Conservation (phyloP, 2,888 invertebrate species). For the Ornithoptera priamus region DNA sequence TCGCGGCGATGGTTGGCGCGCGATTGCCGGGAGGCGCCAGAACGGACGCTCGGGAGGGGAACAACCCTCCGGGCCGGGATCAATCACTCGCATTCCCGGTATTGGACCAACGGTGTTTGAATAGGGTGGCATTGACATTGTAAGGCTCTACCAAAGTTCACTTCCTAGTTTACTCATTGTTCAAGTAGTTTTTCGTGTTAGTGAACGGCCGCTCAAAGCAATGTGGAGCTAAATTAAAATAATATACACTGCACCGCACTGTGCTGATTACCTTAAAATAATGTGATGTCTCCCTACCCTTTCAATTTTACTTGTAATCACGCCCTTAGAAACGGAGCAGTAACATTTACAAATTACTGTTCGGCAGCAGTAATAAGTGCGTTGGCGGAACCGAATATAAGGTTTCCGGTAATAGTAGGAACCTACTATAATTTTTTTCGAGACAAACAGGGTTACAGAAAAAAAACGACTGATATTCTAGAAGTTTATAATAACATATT, state of each 20-base stretch:
- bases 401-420: too few species aligned
- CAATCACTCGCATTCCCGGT: conserved; percentile 56
- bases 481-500: conserved; percentile 62
- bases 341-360: too few species aligned
- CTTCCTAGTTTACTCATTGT: conserved; percentile 19
- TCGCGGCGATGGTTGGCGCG: conserved; percentile 74
- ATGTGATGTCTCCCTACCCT: too few species aligned
- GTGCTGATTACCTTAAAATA: too few species aligned
- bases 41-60: conserved; percentile 60
- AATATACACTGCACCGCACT: too few species aligned
- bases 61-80: conserved; percentile 64
- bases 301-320: too few species aligned
- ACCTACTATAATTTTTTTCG: neutral
- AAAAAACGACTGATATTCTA: conserved; percentile 63
- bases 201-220: neutral
- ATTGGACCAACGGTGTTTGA: conserved; percentile 50
- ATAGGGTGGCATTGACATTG: conserved; percentile 50
- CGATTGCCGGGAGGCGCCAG: conserved; percentile 61
- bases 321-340: too few species aligned
- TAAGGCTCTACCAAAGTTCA: conserved; percentile 25
- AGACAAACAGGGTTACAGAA: conserved; percentile 33
- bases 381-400: too few species aligned
- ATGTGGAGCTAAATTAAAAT: too few species aligned
- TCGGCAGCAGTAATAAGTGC: too few species aligned
- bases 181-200: neutral